Conservation (phyloP, 2,797 vertebrate genomes). For the Delichon dasypus region DNA sequence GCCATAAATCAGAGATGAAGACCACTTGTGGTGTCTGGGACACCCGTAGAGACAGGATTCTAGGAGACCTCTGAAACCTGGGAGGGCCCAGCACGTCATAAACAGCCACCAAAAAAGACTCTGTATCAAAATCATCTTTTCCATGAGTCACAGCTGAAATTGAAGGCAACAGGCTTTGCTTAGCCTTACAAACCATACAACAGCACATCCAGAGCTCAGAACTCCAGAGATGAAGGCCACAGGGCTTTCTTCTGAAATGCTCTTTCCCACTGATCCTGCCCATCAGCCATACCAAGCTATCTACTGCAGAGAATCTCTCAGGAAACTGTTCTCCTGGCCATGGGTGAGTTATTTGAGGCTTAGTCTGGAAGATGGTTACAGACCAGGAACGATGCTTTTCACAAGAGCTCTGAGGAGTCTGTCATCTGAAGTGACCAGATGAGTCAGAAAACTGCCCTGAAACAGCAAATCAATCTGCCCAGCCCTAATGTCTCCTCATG, state of each 20-base stretch:
- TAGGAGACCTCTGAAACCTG: neutral
- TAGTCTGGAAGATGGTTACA: neutral
- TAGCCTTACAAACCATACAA: neutral
- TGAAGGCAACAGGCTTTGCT: neutral
- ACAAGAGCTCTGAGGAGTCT: neutral
- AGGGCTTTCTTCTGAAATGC: neutral
- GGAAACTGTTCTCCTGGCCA: neutral
- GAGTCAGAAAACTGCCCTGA: conserved; percentile 7
- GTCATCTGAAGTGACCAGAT: neutral
- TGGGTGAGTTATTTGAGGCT: neutral
- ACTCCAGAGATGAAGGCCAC: neutral
- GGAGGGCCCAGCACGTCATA: neutral
- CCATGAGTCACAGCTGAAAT: neutral
- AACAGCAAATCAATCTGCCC: neutral
- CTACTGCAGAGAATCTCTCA: neutral
- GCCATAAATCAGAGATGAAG: neutral
- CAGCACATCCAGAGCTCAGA: neutral
- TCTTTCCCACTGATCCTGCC: neutral
- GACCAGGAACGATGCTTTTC: neutral
- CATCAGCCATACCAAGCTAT: neutral
- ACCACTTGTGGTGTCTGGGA: neutral
- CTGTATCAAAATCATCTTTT: neutral
- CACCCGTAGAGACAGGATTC: neutral
- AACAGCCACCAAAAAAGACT: neutral
- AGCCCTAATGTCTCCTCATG: neutral